Percentiles rank a stretch among this genome's conserved stretches.
Evolutionary conservation across 2,797 vertebrate species (phyloP).

Genomic region (Pelochelys cantorii): DNA sequence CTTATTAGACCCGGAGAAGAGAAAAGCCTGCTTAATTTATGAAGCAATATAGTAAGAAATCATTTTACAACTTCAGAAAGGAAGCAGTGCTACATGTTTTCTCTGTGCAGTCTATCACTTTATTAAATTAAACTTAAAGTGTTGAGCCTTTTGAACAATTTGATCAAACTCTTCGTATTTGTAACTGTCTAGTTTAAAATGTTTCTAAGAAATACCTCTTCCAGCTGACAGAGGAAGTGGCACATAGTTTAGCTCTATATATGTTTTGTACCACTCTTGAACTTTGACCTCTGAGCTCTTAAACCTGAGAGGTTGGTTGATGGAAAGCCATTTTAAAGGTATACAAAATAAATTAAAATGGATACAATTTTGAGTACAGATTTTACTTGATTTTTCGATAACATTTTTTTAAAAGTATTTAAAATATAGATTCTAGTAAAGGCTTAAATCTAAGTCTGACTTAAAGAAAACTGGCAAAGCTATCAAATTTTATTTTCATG

Average conservation of each 20-base stretch:
- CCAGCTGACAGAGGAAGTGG: neutral
- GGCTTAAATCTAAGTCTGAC: constrained; percentile 14
- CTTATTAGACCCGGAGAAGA: neutral
- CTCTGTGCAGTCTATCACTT: constrained; percentile 19
- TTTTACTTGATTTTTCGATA: constrained; percentile 28
- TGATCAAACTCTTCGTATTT: neutral
- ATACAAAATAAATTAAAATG: neutral
- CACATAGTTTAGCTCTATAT: neutral
- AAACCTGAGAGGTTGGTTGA: constrained; percentile 31
- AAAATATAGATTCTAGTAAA: neutral
- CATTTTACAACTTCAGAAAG: neutral
- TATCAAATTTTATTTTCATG: constrained; percentile 23
- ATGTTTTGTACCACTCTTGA: neutral
- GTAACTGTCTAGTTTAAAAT: constrained; percentile 33
- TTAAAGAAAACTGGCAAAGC: constrained; percentile 17
- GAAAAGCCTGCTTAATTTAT: neutral
- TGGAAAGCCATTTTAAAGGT: constrained; percentile 22
- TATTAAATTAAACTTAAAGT: constrained; percentile 32
- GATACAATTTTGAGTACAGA: neutral
- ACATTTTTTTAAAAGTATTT: neutral
- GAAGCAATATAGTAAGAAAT: neutral
- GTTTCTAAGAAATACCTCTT: constrained; percentile 5
- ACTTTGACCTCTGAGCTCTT: constrained; percentile 24
- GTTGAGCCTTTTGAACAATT: constrained; percentile 47
- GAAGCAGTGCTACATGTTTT: neutral